Base-by-base conservation (phyloP, 2,888 invertebrate genomes). In the Ennomos fuscantarius region DNA sequence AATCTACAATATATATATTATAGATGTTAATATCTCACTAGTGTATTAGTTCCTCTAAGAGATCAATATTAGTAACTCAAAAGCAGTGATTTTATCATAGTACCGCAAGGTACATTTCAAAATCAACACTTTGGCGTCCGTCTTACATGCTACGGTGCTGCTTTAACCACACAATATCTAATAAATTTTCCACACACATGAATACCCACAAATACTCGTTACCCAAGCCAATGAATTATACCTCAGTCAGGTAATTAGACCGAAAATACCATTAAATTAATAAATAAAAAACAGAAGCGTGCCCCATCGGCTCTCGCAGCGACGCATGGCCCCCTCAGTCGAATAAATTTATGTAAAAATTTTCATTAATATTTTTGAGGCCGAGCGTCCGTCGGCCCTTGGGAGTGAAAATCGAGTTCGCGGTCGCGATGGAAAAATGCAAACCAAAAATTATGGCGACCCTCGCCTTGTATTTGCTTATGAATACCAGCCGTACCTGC, bases 281-380 rank as follows among this genome's bases (percentile, higher is more conserved):
- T 91, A 91, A 92, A 92, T 90, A 91, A 92, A 91, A 92, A 89
- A 90, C 89, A 89, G 85, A 71, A 84, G 81, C 84, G 82, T 76
- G 76, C 84, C 87, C 86, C 66, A 85, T 86, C 81, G 84, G 72
- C 78, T 81, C 77, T 77, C 80, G 78, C 72, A 79, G 80, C 82
- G 84, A 83, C 82, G 84, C 82, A 76, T 82, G 81, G 84, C 84
- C 84, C 91, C 90, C 89, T 89, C 88, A 84, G 82, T 85, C 87
- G 89, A 88, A 92, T 92, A 92, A 92, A 92, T 92, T 92, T 92
- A 92, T 92, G 92, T 91, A 92, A 91, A 92, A 92, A 89, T 87
- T 92, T 92, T 92, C 92, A 92, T 92, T 92, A 91, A 91, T 92
- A 92, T 92, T 92, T 91, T 90, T 86, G 89, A 89, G 88, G 87